phyloP scores from a whole-genome alignment of 2,888 invertebrate genomes.

The Tanytarsus gracilentus region DNA sequence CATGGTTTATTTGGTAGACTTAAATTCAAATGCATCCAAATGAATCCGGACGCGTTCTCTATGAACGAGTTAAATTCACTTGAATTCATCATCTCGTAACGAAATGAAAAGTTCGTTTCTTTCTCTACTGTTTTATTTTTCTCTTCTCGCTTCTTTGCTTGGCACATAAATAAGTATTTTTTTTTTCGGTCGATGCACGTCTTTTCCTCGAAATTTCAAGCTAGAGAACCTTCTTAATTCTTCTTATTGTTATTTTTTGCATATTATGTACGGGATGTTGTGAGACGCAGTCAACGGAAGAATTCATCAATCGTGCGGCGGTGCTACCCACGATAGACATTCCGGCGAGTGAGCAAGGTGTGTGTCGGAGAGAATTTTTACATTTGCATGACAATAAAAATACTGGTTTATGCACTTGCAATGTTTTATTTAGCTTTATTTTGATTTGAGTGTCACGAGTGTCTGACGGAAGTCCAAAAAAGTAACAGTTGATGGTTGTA shows the following conservation, averaged over 20 bases:
- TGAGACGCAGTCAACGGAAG: constrained; percentile 22
- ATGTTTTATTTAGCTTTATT: too few species aligned
- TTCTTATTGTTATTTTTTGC: not conserved
- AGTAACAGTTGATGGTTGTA: too few species aligned
- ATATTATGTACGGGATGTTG: too few species aligned
- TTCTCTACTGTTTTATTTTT: not conserved
- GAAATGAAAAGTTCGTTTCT: not conserved
- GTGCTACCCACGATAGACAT: not conserved
- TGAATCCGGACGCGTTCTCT: constrained; percentile 13
- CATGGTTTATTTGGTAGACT: constrained; percentile 17
- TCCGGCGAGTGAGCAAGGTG: constrained; percentile 11
- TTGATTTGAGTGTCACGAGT: too few species aligned
- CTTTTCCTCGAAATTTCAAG: not conserved
- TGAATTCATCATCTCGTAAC: constrained; percentile 22
- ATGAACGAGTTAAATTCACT: not conserved
- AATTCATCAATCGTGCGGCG: constrained; percentile 6
- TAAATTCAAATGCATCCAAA: constrained; percentile 23
- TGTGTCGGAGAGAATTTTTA: not conserved
- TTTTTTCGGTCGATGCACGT: too few species aligned
- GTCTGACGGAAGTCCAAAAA: too few species aligned
- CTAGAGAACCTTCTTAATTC: not conserved
- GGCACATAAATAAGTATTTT: not conserved
- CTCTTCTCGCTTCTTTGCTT: not conserved
- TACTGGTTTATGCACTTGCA: too few species aligned
- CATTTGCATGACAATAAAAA: too few species aligned